Base-by-base conservation (phyloP, 1,140 invertebrate genomes). In the Drosophila eugracilis region DNA sequence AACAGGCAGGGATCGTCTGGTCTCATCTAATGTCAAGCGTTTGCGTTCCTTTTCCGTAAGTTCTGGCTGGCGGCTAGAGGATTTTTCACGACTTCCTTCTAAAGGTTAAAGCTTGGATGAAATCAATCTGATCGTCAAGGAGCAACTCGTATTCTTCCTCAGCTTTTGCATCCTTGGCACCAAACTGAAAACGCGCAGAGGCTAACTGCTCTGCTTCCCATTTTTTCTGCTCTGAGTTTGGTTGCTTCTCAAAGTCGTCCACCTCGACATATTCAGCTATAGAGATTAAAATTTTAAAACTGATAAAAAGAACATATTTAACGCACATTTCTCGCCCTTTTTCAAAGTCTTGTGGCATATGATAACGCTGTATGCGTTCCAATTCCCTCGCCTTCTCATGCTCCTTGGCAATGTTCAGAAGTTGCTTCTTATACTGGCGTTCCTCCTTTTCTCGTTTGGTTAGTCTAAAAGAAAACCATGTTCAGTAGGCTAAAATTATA, bases 151-250 rank as follows among this genome's bases (percentile, higher is more conserved):
- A 99, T 63, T 98, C 96, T 90, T 98, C 94, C 86, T 95, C 92
- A 78, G 92, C 93, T 89, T 94, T 95, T 7, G 78, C 76, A 49
- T 92, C 90, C 92, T 96, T 97, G 0, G 99, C 97, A 12, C 99
- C 99, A 94, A 99, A 98, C 79, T 79, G 95, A 94, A 90, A 98
- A 96, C 30, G 94, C 15, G 98, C 98, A n/a, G 97, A 96, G 19
- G 95, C 95, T 92, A 99, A 95, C 92, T 99, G 97, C 92, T 99
- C 98, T 58, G 99, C 97, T 93, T 99, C 99, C 99, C 98, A 99
- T 93, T 98, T 98, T 67, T 95, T 94, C 92, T 99, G 98, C 91
- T 99, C 99, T 5, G 97, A 97, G 91, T 98, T 96, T 1, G 96
- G 96, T 30, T 95, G 94, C 86, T 95, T 95, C 92, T 98, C 97